Evolutionary conservation across 2,888 invertebrate genomes (phyloP).

Genomic region (Heteromurus nitidus): DNA sequence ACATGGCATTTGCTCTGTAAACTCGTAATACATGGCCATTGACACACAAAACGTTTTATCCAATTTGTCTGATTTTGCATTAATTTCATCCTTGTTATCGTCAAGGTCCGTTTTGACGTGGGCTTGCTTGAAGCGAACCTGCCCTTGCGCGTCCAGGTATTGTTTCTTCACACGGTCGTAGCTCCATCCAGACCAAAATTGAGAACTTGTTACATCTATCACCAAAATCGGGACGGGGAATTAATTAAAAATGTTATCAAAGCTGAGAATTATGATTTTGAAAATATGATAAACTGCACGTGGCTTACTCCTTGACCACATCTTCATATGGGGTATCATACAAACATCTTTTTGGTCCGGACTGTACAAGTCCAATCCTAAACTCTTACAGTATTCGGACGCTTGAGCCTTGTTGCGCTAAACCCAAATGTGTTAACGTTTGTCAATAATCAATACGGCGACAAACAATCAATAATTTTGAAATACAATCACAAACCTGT

Average conservation of each 20-base stretch:
- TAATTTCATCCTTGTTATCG: background rate
- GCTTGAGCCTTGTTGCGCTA: background rate
- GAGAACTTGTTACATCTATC: constrained; percentile 30
- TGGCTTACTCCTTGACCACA: constrained; percentile 47
- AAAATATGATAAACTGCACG: no score
- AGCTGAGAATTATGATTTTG: background rate
- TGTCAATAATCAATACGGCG: background rate
- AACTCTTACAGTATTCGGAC: background rate
- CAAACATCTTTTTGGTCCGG: background rate
- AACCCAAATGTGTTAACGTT: background rate
- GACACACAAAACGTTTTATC: constrained; percentile 29
- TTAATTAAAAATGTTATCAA: background rate
- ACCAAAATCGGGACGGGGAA: no score
- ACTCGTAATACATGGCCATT: constrained; percentile 24
- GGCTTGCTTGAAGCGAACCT: background rate
- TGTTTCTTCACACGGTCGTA: background rate
- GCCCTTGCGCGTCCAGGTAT: background rate
- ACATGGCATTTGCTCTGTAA: constrained; percentile 19
- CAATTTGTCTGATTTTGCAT: constrained; percentile 7
- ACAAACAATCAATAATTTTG: background rate
- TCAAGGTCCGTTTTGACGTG: background rate
- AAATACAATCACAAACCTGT: constrained; percentile 5
- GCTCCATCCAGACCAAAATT: constrained; percentile 25
- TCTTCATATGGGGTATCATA: constrained; percentile 34
- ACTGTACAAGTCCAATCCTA: constrained; percentile 12